Conservation (phyloP, 1,140 invertebrate species). For the Trachymyrmex cornetzi region DNA sequence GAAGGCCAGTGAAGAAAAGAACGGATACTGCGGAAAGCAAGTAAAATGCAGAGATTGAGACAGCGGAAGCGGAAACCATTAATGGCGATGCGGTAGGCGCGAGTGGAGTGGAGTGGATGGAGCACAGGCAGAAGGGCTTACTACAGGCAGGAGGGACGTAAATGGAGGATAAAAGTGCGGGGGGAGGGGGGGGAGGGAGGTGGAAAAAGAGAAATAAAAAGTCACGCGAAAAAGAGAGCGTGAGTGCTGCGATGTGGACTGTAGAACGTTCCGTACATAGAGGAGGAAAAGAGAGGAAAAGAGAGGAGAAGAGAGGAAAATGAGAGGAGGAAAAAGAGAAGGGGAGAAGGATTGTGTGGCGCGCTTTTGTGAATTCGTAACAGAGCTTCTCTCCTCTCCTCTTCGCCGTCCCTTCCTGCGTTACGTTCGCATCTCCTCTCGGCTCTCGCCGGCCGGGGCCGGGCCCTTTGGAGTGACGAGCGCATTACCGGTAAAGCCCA, state of each 20-base stretch:
- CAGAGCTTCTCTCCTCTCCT: constrained; percentile 35
- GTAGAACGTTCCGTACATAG: constrained; percentile 49
- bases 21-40: constrained; percentile 62
- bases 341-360: constrained; percentile 65
- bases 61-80: constrained; percentile 76
- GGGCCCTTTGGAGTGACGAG: neutral
- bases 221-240: constrained; percentile 27
- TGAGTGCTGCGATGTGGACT: constrained; percentile 45
- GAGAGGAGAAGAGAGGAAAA: neutral
- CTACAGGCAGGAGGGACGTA: constrained; percentile 25
- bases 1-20: constrained; percentile 32
- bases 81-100: constrained; percentile 74
- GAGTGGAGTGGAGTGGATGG: constrained; percentile 69
- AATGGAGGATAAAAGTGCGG: constrained; percentile 52
- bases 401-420: constrained; percentile 1
- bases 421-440: constrained; percentile 36
- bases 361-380: constrained; percentile 79
- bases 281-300: neutral
- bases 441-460: neutral
- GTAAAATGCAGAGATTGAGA: constrained; percentile 76
- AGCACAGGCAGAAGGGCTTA: constrained; percentile 23
- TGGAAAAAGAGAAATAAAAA: constrained; percentile 36
- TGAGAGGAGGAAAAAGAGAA: neutral
- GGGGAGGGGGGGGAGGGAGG: neutral
- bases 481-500: constrained; percentile 30